Percentiles rank a stretch among this genome's conserved stretches.
These are phyloP conservation scores for Tubulanus polymorphus DNA, from an alignment of 2,888 invertebrate species.

Conservation along the genomic window DNA sequence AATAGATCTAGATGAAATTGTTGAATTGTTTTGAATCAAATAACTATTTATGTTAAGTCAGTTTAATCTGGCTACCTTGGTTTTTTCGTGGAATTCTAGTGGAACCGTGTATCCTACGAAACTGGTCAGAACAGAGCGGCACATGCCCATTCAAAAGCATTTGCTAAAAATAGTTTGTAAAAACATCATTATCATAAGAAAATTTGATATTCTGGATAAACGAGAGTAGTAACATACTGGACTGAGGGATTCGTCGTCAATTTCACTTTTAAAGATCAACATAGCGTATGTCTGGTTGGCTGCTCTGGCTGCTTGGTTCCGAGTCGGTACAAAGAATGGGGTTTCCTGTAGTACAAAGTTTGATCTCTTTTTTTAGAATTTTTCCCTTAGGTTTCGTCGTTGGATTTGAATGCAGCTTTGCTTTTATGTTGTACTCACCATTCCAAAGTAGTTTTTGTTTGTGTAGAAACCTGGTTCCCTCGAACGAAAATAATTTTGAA, in stretches of 20 bases:
- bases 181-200: too few species aligned
- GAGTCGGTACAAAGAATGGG: slow-evolving; percentile 51
- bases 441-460: slow-evolving; percentile 97
- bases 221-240: slow-evolving; percentile 90
- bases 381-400: too few species aligned
- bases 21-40: too few species aligned
- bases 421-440: too few species aligned
- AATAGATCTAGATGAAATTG: too few species aligned
- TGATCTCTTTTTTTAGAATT: slow-evolving; percentile 53
- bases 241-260: slow-evolving; percentile 90
- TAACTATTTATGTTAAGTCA: too few species aligned
- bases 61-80: slow-evolving; percentile 57
- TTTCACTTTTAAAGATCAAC: slow-evolving; percentile 77
- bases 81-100: slow-evolving; percentile 94
- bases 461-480: slow-evolving; percentile 95
- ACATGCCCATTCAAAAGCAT: slow-evolving; percentile 88
- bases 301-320: slow-evolving; percentile 69
- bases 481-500: slow-evolving; percentile 94
- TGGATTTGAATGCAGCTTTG: too few species aligned
- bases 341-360: slow-evolving; percentile 59
- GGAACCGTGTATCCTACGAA: slow-evolving; percentile 95
- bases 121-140: slow-evolving; percentile 96
- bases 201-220: too few species aligned
- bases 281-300: slow-evolving; percentile 82
- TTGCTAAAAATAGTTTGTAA: too few species aligned